Evolutionary conservation across 2,888 invertebrate genomes (phyloP).

Genomic region (Chalcosyrphus nemorum): DNA sequence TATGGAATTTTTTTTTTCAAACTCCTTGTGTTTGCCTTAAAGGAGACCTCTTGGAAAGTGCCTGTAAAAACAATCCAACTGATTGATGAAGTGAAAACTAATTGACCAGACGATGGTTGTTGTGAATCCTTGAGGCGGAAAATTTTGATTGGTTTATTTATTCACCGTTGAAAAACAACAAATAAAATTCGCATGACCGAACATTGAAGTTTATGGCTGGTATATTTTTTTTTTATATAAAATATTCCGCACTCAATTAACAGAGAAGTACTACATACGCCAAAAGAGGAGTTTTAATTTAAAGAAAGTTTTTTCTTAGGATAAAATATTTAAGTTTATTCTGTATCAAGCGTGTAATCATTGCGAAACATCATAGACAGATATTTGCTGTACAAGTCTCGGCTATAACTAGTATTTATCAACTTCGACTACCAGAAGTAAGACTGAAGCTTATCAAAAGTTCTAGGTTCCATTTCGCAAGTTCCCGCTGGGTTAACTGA

Average conservation of each 20-base stretch:
- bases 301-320: no score
- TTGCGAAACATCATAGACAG: no score
- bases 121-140: conserved; percentile 47
- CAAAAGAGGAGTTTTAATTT: no score
- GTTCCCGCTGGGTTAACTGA: no score
- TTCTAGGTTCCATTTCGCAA: no score
- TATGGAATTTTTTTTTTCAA: conserved; percentile 35
- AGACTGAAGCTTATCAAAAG: no score
- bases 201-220: conserved; percentile 17
- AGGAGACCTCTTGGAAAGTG: conserved; percentile 35
- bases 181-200: conserved; percentile 56
- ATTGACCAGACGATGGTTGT: conserved; percentile 67
- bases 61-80: conserved; percentile 62
- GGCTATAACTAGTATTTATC: no score
- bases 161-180: conserved; percentile 67
- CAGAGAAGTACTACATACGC: no score
- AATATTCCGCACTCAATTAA: neutral
- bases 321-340: no score
- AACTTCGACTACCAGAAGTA: no score
- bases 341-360: no score
- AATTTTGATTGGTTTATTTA: conserved; percentile 73
- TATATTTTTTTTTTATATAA: conserved; percentile 4
- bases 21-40: conserved; percentile 24
- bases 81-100: conserved; percentile 70
- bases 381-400: no score